These are phyloP conservation scores for Chrysomela aeneicollis DNA, from an alignment of 2,888 invertebrate species.

Conservation along the genomic window DNA sequence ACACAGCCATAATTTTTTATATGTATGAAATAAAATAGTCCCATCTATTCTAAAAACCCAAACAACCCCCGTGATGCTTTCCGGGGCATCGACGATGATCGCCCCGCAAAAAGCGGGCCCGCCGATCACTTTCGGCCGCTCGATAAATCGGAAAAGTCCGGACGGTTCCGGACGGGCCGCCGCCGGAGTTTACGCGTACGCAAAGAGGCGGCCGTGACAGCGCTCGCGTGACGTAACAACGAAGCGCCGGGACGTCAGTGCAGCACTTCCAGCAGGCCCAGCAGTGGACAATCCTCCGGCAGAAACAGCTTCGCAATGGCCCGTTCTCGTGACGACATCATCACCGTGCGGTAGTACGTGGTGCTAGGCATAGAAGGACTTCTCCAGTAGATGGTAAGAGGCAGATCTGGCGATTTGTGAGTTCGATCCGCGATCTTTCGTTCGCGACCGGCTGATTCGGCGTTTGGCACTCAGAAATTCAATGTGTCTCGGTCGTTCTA, in stretches of 20 bases:
- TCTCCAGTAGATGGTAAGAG: not conserved
- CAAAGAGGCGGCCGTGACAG: constrained; percentile 31
- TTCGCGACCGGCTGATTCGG: too few species aligned
- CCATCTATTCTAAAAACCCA: too few species aligned
- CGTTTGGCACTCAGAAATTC: too few species aligned
- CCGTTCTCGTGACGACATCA: not conserved
- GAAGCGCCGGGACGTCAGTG: constrained; percentile 53
- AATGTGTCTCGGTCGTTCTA: too few species aligned
- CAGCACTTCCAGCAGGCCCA: constrained; percentile 41
- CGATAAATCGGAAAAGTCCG: constrained; percentile 5
- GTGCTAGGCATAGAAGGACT: not conserved
- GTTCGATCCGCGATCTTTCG: too few species aligned
- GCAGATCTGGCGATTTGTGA: too few species aligned
- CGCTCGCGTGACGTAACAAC: constrained; percentile 46
- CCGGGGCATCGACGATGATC: not conserved
- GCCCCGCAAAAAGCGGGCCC: not conserved
- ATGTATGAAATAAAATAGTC: too few species aligned
- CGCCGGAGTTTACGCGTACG: constrained; percentile 31
- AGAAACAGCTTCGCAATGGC: not conserved
- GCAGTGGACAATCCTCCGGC: not conserved
- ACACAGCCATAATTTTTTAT: too few species aligned
- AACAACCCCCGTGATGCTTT: too few species aligned
- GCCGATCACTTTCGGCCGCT: not conserved
- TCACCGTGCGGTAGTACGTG: not conserved
- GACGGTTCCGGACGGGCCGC: not conserved